Conservation (phyloP, 2,888 invertebrate genomes). For the Drosophila austrosaltans region DNA sequence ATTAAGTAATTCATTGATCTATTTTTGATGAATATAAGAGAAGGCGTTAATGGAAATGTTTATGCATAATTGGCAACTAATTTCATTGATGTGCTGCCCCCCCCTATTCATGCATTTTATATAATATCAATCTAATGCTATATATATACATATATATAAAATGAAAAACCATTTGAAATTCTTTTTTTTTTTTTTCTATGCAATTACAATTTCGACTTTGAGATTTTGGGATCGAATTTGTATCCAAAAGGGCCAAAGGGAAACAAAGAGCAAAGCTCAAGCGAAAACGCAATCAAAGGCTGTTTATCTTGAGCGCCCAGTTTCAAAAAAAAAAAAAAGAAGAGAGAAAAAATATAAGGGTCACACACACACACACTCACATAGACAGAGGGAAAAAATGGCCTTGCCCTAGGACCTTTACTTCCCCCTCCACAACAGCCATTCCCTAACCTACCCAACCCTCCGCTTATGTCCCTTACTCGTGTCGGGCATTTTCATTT, state of each 20-base stretch:
- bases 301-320: constrained; percentile 66
- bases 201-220: background rate
- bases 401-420: constrained; percentile 21
- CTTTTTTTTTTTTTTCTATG: background rate
- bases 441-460: background rate
- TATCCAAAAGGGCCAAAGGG: background rate
- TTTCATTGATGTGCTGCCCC: background rate
- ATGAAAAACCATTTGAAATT: background rate
- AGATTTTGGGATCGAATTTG: background rate
- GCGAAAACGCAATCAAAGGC: constrained; percentile 62
- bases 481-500: constrained; percentile 50
- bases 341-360: constrained; percentile 1
- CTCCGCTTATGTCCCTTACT: background rate
- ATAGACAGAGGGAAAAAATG: constrained; percentile 3
- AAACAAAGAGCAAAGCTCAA: constrained; percentile 11
- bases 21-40: background rate
- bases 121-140: too few relatives aligned
- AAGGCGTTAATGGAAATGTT: background rate
- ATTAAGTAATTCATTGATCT: too few relatives aligned
- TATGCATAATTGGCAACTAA: background rate
- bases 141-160: background rate
- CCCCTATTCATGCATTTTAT: too few relatives aligned
- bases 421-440: too few relatives aligned
- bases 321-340: background rate
- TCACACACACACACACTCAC: background rate